These are phyloP conservation scores for Melanerpes formicivorus DNA, from an alignment of 2,113 vertebrate species.

Conservation along the genomic window DNA sequence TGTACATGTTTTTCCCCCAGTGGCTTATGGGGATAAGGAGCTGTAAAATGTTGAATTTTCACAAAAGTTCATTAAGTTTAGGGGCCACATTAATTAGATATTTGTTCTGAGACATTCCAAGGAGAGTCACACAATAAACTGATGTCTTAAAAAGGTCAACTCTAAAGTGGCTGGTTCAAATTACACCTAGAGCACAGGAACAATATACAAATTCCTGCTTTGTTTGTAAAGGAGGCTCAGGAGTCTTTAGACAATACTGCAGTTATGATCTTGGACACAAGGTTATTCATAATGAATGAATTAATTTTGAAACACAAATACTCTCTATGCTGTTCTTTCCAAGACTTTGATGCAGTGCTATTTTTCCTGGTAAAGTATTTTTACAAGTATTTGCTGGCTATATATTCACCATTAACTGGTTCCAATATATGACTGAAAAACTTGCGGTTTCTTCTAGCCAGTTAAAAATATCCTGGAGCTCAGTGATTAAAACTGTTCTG, in stretches of 20 bases:
- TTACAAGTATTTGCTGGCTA: slow-evolving; percentile 22
- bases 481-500: background rate
- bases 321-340: background rate
- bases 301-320: background rate
- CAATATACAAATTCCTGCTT: background rate
- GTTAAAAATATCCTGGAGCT: background rate
- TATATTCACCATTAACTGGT: background rate
- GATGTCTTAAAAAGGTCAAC: background rate
- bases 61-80: background rate
- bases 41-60: background rate
- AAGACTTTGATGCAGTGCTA: background rate
- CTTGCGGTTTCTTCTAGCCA: background rate
- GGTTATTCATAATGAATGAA: background rate
- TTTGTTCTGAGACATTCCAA: background rate
- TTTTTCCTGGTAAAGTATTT: slow-evolving; percentile 29
- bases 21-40: background rate
- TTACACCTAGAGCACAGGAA: background rate
- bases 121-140: background rate
- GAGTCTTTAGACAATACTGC: background rate
- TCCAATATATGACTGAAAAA: slow-evolving; percentile 1
- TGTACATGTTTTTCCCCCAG: background rate
- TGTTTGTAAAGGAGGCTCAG: background rate
- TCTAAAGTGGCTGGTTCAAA: background rate
- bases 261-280: background rate
- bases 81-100: background rate